These are phyloP conservation scores for Parochlus steinenii DNA, from an alignment of 2,888 invertebrate genomes.

Conservation along the genomic window DNA sequence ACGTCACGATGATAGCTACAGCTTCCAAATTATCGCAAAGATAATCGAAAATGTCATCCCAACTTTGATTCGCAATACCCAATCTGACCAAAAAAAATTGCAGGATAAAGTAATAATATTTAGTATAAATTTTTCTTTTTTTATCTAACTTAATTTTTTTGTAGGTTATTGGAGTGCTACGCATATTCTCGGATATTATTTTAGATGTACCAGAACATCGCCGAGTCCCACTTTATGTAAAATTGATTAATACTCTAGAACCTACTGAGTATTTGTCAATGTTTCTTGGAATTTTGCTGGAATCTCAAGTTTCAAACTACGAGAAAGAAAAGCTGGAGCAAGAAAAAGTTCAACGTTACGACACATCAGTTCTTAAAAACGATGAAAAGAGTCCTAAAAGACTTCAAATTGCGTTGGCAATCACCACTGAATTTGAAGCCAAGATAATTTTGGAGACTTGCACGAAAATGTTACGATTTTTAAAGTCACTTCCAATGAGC, in stretches of 20 bases:
- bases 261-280: slow-evolving; percentile 48
- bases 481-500: slow-evolving; percentile 48
- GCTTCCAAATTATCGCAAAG: slow-evolving; percentile 80
- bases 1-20: slow-evolving; percentile 86
- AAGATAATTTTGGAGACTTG: slow-evolving; percentile 44
- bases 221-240: slow-evolving; percentile 59
- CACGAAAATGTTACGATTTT: slow-evolving; percentile 45
- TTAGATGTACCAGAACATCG: slow-evolving; percentile 89
- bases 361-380: slow-evolving; percentile 26
- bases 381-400: slow-evolving; percentile 37
- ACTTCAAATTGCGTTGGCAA: slow-evolving; percentile 47
- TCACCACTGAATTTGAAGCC: slow-evolving; percentile 49
- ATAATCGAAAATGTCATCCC: slow-evolving; percentile 84
- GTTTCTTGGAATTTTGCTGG: slow-evolving; percentile 52
- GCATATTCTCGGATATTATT: slow-evolving; percentile 82
- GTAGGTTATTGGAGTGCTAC: slow-evolving; percentile 49
- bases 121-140: too few species aligned
- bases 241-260: slow-evolving; percentile 57
- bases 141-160: slow-evolving; percentile 28
- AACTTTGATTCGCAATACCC: slow-evolving; percentile 43
- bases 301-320: slow-evolving; percentile 46
- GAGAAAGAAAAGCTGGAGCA: slow-evolving; percentile 30
- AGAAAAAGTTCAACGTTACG: slow-evolving; percentile 25
- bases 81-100: slow-evolving; percentile 26
- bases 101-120: slow-evolving; percentile 26